Conservation (phyloP, 2,113 vertebrate genomes). For the Oryzias melastigma region DNA sequence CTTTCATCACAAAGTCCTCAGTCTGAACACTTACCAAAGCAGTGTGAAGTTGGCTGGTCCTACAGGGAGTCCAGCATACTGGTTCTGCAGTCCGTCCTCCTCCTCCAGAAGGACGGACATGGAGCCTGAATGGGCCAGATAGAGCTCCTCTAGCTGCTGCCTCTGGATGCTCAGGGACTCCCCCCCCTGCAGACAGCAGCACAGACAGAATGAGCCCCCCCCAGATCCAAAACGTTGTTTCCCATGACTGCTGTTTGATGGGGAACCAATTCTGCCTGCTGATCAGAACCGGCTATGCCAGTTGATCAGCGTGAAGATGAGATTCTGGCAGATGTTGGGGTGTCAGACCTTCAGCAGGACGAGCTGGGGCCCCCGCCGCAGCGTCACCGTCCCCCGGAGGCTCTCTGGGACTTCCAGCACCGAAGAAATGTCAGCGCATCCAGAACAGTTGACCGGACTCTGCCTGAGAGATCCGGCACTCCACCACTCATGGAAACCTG, state of each 20-base stretch:
- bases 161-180: slow-evolving; percentile 68
- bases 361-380: slow-evolving; percentile 68
- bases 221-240: too few species aligned
- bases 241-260: too few species aligned
- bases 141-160: slow-evolving; percentile 75
- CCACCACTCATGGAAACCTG: slow-evolving; percentile 79
- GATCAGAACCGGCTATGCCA: too few species aligned
- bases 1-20: too few species aligned
- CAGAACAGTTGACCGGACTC: slow-evolving; percentile 73
- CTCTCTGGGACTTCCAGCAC: slow-evolving; percentile 68
- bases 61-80: slow-evolving; percentile 51
- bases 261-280: too few species aligned
- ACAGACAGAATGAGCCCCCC: too few species aligned
- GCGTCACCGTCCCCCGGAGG: slow-evolving; percentile 50
- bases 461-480: slow-evolving; percentile 48
- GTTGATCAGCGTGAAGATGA: too few species aligned
- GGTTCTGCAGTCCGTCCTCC: slow-evolving; percentile 35
- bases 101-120: slow-evolving; percentile 71
- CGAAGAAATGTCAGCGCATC: slow-evolving; percentile 70
- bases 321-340: too few species aligned
- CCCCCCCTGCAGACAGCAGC: slow-evolving; percentile 61
- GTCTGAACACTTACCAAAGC: slow-evolving; percentile 64
- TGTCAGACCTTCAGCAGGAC: slow-evolving; percentile 75
- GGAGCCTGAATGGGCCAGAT: slow-evolving; percentile 63
- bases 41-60: slow-evolving; percentile 78